These are phyloP conservation scores for Lindbergichthys nudifrons DNA, from an alignment of 2,797 vertebrate species.

Conservation along the genomic window DNA sequence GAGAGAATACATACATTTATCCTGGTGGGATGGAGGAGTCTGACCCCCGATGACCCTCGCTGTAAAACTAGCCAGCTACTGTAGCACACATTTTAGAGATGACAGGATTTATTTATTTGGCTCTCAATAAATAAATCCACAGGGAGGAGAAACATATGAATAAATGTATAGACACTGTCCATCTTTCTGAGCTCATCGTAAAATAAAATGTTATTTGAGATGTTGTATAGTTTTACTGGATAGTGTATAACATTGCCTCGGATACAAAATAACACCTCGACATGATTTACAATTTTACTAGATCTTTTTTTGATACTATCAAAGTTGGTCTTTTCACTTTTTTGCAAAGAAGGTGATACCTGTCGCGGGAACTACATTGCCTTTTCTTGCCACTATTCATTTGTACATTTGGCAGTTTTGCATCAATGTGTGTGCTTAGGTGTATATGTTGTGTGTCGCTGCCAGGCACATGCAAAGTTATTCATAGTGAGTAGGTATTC, in stretches of 20 bases:
- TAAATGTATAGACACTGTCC: neutral
- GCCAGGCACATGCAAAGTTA: neutral
- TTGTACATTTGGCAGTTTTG: neutral
- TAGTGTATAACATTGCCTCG: neutral
- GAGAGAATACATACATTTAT: slow-evolving; percentile 24
- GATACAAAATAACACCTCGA: neutral
- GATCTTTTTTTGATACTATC: neutral
- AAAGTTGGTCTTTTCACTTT: neutral
- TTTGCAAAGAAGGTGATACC: neutral
- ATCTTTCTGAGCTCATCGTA: slow-evolving; percentile 3
- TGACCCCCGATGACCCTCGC: slow-evolving; percentile 24
- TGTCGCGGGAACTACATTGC: neutral
- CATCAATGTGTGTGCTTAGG: neutral
- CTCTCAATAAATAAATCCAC: slow-evolving; percentile 23
- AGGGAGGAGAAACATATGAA: slow-evolving; percentile 5
- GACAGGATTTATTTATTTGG: slow-evolving; percentile 49
- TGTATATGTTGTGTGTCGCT: neutral
- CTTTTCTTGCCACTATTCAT: neutral
- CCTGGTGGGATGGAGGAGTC: slow-evolving; percentile 38
- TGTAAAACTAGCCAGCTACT: slow-evolving; percentile 25
- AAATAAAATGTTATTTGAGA: too few relatives aligned
- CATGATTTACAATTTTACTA: neutral
- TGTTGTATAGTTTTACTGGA: neutral
- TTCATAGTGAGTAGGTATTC: neutral
- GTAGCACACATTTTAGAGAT: slow-evolving; percentile 19